Evolutionary conservation across 2,888 invertebrate species (phyloP).

Genomic region (Agrenia bidenticulata): DNA sequence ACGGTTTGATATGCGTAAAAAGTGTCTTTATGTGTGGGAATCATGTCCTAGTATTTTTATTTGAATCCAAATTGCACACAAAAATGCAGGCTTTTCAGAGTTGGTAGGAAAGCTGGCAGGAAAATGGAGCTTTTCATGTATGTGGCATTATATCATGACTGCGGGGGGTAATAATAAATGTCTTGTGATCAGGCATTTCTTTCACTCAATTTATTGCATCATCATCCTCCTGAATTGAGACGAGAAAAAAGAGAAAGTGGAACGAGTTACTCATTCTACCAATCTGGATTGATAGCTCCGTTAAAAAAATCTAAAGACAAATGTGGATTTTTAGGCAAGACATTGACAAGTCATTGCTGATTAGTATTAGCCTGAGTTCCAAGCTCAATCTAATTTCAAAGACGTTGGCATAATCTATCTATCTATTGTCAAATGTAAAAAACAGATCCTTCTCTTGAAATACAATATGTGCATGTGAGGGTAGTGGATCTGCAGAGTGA

Average conservation of each 20-base stretch:
- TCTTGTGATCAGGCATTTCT: constrained; percentile 16
- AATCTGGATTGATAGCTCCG: neutral
- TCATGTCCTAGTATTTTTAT: constrained; percentile 21
- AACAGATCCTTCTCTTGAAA: no score
- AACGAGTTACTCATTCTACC: constrained; percentile 9
- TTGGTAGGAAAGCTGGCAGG: neutral
- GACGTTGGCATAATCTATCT: no score
- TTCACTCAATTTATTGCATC: constrained; percentile 21
- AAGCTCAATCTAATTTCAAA: no score
- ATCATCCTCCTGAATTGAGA: constrained; percentile 10
- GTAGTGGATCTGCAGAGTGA: no score
- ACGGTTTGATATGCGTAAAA: constrained; percentile 1
- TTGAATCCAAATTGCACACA: constrained; percentile 11
- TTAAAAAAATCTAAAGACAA: no score
- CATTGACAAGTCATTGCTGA: no score
- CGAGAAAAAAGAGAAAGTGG: constrained; percentile 17
- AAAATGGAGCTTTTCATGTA: constrained; percentile 17
- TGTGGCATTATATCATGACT: constrained; percentile 16
- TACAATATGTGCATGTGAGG: no score
- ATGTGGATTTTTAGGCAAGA: no score
- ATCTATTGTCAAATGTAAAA: no score
- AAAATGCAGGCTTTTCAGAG: constrained; percentile 10
- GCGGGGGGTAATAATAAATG: constrained; percentile 20
- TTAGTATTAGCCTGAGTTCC: no score
- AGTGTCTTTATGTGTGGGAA: constrained; percentile 17